phyloP scores from a whole-genome alignment of 2,113 vertebrate genomes.

The Trematomus loennbergii region DNA sequence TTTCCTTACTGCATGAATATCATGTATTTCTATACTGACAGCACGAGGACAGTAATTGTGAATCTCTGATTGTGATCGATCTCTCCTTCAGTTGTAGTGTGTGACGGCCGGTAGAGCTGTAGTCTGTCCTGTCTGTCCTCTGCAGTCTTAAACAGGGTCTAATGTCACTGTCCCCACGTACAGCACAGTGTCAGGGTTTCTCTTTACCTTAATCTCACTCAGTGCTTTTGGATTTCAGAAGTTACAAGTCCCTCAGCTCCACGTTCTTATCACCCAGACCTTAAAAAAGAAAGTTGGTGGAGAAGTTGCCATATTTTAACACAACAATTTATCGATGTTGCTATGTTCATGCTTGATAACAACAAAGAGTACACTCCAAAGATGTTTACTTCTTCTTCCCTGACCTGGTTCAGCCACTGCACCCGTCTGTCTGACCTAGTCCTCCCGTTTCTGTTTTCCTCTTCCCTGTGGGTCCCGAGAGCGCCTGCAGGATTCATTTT shows the following conservation, averaged over 20 bases:
- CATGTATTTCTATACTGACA: conserved; percentile 74
- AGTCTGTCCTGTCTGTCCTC: conserved; percentile 75
- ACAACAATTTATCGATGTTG: conserved; percentile 42
- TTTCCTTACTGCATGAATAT: conserved; percentile 84
- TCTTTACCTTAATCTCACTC: conserved; percentile 57
- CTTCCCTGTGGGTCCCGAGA: conserved; percentile 35
- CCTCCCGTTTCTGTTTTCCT: conserved; percentile 38
- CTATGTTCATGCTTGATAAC: conserved; percentile 43
- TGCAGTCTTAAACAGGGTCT: conserved; percentile 84
- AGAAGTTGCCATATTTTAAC: conserved; percentile 62
- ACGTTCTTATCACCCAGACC: conserved; percentile 73
- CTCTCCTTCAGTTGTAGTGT: conserved; percentile 60
- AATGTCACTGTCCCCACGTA: conserved; percentile 53
- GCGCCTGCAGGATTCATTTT: conserved; percentile 39
- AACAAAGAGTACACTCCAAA: conserved; percentile 74
- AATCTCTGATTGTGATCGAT: conserved; percentile 65
- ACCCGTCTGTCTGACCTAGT: conserved; percentile 46
- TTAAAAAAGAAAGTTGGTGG: conserved; percentile 67
- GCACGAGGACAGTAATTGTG: conserved; percentile 75
- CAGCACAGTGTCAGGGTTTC: conserved; percentile 66
- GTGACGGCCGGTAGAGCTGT: conserved; percentile 58
- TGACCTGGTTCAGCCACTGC: conserved; percentile 54
- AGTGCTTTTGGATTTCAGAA: conserved; percentile 56
- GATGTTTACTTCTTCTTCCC: conserved; percentile 74
- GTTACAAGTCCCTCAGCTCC: conserved; percentile 51